phyloP scores from a whole-genome alignment of 2,113 vertebrate genomes.

The Aramus guarauna region DNA sequence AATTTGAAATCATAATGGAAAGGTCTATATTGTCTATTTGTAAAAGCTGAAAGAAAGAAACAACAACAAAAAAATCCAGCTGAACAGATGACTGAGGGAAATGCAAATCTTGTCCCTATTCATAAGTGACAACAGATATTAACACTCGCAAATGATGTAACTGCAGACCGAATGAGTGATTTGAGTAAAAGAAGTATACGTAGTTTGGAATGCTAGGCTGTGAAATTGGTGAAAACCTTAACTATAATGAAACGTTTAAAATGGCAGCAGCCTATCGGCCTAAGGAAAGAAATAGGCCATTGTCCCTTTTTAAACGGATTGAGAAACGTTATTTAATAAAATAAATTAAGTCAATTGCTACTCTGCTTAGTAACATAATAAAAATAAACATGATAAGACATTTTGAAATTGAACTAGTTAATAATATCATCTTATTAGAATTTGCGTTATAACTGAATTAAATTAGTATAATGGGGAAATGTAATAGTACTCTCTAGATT shows the following conservation, averaged over 20 bases:
- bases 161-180: neutral
- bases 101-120: neutral
- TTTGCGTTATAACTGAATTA: constrained; percentile 46
- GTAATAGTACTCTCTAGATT: constrained; percentile 31
- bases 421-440: constrained; percentile 63
- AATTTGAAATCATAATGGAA: neutral
- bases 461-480: constrained; percentile 60
- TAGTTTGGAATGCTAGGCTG: neutral
- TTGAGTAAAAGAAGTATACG: rapidly evolving
- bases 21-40: rapidly evolving
- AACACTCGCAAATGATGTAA: rapidly evolving
- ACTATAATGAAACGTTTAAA: neutral
- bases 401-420: constrained; percentile 65
- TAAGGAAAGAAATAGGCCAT: neutral
- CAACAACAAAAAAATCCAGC: neutral
- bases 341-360: constrained; percentile 50
- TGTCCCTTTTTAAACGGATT: neutral
- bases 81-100: neutral
- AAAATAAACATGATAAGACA: constrained; percentile 58
- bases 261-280: neutral
- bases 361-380: constrained; percentile 43
- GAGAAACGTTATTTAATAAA: constrained; percentile 54
- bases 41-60: neutral
- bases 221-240: neutral
- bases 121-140: neutral